Evolutionary conservation across 30 jellyfish, hydroid and myxozoan genomes (phyloP).

Genomic region (Haliclystus octoradiatus): DNA sequence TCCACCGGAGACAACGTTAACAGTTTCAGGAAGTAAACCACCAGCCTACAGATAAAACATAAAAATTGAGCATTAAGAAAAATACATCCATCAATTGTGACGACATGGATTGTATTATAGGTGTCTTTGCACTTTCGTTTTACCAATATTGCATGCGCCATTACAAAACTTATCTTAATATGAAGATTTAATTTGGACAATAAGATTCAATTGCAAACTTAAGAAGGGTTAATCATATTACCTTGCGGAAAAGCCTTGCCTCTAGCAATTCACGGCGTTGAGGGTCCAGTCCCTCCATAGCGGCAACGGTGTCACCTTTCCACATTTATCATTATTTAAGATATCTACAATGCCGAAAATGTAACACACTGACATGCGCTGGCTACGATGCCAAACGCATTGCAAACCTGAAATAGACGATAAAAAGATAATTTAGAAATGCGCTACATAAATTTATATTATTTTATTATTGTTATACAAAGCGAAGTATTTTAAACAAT

Average conservation of each 20-base stretch:
- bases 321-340: not conserved
- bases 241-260: conserved; percentile 84
- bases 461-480: too few species aligned
- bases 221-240: not conserved
- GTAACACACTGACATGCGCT: not conserved
- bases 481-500: too few species aligned
- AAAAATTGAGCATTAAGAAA: not conserved
- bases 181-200: too few species aligned
- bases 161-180: too few species aligned
- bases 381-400: too few species aligned
- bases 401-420: too few species aligned
- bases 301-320: conserved; percentile 8
- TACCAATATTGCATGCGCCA: too few species aligned
- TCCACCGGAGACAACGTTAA: conserved; percentile 11
- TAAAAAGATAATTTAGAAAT: too few species aligned
- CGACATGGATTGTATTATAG: too few species aligned
- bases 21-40: conserved; percentile 2
- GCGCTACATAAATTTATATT: too few species aligned
- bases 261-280: conserved; percentile 80
- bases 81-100: not conserved
- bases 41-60: not conserved
- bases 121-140: too few species aligned
- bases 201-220: too few species aligned
- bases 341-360: not conserved
- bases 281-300: conserved; percentile 89